phyloP scores from a whole-genome alignment of 2,113 vertebrate species.

The Alexandromys fortis region DNA sequence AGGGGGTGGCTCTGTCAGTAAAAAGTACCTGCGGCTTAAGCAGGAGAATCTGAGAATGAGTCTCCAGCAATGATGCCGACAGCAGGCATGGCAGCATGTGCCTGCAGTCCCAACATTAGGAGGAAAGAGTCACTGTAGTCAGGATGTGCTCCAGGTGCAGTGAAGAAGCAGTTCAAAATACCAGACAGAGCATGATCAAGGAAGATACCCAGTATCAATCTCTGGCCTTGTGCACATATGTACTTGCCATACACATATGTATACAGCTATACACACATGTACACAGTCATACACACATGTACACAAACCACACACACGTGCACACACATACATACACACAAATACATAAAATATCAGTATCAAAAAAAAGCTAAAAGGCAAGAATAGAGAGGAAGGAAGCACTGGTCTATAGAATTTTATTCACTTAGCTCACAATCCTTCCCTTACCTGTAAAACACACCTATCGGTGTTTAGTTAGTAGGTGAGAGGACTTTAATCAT shows the following conservation, averaged over 20 bases:
- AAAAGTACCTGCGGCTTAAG: not conserved
- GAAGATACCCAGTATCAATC: not conserved
- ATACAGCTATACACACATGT: not conserved
- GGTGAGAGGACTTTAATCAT: not conserved
- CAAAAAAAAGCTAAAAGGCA: not conserved
- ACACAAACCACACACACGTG: not conserved
- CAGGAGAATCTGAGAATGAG: too few species aligned
- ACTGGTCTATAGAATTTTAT: not conserved
- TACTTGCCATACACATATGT: not conserved
- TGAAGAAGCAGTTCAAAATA: not conserved
- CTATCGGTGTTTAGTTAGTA: constrained; percentile 20
- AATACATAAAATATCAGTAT: not conserved
- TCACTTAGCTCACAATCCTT: not conserved
- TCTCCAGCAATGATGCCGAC: not conserved
- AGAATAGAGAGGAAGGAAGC: not conserved
- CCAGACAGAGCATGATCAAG: not conserved
- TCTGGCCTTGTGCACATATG: not conserved
- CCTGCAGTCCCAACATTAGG: not conserved
- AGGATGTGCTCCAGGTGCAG: not conserved
- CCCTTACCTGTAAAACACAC: not conserved
- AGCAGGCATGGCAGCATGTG: too few species aligned
- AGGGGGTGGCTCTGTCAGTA: too few species aligned
- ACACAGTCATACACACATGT: not conserved
- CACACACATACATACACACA: not conserved
- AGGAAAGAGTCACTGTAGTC: not conserved